Conservation (phyloP, 1,140 invertebrate species). For the Drosophila simulans region DNA sequence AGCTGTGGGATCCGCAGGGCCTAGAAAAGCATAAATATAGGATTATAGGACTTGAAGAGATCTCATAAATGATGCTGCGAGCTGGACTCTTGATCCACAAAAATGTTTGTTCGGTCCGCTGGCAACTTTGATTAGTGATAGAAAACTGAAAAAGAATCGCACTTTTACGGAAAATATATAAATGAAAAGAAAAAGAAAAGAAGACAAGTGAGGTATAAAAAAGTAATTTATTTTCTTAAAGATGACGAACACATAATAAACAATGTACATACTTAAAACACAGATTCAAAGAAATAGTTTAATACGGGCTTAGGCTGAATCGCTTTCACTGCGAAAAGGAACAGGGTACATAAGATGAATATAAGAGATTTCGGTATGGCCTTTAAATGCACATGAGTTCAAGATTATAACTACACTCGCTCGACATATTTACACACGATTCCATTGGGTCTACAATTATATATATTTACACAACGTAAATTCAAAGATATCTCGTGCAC, state of each 20-base stretch:
- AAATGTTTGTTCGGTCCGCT: background rate
- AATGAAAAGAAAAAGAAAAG: conserved; percentile 34
- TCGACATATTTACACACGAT: conserved; percentile 11
- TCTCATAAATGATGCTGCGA: background rate
- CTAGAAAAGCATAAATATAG: conserved; percentile 54
- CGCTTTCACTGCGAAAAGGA: conserved; percentile 20
- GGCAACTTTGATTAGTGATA: conserved; percentile 3
- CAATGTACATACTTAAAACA: conserved; percentile 31
- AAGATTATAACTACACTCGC: background rate
- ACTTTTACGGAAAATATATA: background rate
- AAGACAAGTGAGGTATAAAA: conserved; percentile 42
- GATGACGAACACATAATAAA: conserved; percentile 37
- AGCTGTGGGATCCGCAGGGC: conserved; percentile 21
- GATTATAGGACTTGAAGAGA: background rate
- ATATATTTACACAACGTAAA: conserved; percentile 4
- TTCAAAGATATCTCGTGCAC: background rate
- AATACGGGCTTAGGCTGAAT: conserved; percentile 27
- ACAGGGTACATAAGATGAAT: conserved; percentile 2
- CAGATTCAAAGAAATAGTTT: conserved; percentile 31
- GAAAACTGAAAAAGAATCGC: conserved; percentile 21
- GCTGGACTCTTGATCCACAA: background rate
- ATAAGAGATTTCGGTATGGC: background rate
- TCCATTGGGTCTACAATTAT: background rate
- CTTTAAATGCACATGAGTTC: conserved; percentile 2
- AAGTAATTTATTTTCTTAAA: conserved; percentile 48